phyloP scores from a whole-genome alignment of 1,140 invertebrate genomes.

The Nomia melanderi region DNA sequence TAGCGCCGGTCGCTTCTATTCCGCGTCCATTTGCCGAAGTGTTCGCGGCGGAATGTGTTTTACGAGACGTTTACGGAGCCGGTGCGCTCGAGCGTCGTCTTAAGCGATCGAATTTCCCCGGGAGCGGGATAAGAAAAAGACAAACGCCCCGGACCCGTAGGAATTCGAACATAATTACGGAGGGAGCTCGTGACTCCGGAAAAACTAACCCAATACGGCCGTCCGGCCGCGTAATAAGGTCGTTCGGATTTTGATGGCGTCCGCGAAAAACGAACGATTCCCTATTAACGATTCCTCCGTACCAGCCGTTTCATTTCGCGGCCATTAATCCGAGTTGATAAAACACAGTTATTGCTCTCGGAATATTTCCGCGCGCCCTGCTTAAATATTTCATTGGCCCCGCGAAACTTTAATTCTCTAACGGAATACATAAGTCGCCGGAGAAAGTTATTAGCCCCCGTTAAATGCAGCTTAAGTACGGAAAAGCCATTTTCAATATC shows the following conservation, averaged over 20 bases:
- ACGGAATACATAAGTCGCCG: background rate
- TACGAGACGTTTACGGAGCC: constrained; percentile 40
- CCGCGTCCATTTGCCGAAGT: constrained; percentile 22
- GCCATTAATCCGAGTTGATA: background rate
- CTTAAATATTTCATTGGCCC: background rate
- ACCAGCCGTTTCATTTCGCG: background rate
- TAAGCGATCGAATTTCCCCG: constrained; percentile 53
- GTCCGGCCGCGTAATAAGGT: background rate
- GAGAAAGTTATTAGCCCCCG: background rate
- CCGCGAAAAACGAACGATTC: background rate
- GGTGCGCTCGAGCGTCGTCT: constrained; percentile 33
- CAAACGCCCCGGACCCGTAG: constrained; percentile 27
- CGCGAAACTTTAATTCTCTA: background rate
- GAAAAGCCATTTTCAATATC: background rate
- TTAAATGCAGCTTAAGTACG: background rate
- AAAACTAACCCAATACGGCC: background rate
- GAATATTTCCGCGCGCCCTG: background rate
- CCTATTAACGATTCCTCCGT: background rate
- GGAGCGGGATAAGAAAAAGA: constrained; percentile 48
- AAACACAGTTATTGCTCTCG: background rate
- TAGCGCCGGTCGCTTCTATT: background rate
- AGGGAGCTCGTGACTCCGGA: background rate
- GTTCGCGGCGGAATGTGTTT: constrained; percentile 42
- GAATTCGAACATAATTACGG: constrained; percentile 56
- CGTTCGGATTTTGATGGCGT: constrained; percentile 15